phyloP scores from a whole-genome alignment of 2,113 vertebrate species.

The Ochotona princeps region DNA sequence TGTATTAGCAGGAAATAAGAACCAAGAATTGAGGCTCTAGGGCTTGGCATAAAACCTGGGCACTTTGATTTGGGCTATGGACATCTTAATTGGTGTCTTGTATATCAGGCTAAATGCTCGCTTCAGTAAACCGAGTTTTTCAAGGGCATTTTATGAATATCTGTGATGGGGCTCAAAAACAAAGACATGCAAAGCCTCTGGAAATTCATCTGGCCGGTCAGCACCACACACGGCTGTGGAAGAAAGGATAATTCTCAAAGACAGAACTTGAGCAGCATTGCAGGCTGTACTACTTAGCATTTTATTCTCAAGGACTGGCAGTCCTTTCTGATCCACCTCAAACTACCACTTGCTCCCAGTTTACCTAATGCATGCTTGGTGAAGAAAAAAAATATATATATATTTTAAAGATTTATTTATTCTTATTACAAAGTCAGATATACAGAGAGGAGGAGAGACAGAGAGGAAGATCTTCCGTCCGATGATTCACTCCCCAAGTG shows the following conservation, averaged over 20 bases:
- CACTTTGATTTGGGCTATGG: too few relatives aligned
- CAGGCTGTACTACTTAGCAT: background rate
- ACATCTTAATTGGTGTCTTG: too few relatives aligned
- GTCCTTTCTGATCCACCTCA: background rate
- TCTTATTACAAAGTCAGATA: too few relatives aligned
- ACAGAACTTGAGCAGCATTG: background rate
- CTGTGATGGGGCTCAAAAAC: background rate
- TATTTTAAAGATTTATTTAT: background rate
- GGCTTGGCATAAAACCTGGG: too few relatives aligned
- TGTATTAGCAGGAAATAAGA: too few relatives aligned
- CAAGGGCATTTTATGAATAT: background rate
- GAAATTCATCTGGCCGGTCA: constrained; percentile 2
- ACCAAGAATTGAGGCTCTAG: too few relatives aligned
- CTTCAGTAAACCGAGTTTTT: background rate
- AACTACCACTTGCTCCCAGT: background rate
- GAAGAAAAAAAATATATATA: background rate
- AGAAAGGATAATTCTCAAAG: background rate
- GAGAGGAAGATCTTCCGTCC: too few relatives aligned
- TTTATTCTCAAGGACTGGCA: background rate
- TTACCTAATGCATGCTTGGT: background rate
- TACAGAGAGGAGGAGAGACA: too few relatives aligned
- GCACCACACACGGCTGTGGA: background rate
- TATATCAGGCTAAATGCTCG: too few relatives aligned
- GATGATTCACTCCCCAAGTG: too few relatives aligned
- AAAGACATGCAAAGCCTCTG: background rate